phyloP scores from a whole-genome alignment of 2,888 invertebrate genomes.

The Syrista parreyssii region DNA sequence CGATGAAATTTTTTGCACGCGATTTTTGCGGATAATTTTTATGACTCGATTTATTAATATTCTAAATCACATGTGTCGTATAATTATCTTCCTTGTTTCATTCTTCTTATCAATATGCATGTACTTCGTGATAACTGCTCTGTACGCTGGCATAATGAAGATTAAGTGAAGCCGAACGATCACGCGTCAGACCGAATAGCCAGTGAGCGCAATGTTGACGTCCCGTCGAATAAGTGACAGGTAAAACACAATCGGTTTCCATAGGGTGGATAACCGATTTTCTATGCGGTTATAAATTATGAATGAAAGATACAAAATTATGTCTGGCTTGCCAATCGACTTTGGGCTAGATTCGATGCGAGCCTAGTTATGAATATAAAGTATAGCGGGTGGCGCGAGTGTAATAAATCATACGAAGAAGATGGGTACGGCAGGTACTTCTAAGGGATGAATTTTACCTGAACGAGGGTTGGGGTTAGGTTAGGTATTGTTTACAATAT shows the following conservation, averaged over 20 bases:
- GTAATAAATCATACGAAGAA: not conserved
- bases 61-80: not conserved
- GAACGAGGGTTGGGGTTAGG: not conserved
- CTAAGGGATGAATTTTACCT: not conserved
- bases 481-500: not conserved
- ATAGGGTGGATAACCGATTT: conserved; percentile 18
- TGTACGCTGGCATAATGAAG: conserved; percentile 23
- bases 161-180: conserved; percentile 20
- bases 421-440: not conserved
- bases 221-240: conserved; percentile 2
- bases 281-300: not conserved
- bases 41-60: not conserved
- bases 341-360: not conserved
- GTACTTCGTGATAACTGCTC: conserved; percentile 22
- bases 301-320: not conserved
- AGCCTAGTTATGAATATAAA: not conserved
- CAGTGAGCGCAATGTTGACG: not conserved
- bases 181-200: not conserved
- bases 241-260: conserved; percentile 21
- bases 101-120: conserved; percentile 20
- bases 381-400: not conserved
- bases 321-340: not conserved
- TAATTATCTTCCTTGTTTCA: not conserved
- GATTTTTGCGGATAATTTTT: not conserved
- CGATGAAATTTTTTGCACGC: not conserved